A percentile compares a stretch with the other conserved stretches of the same genome.
phyloP scores from a whole-genome alignment of 2,797 vertebrate genomes.

The Orestias chungarensis region DNA sequence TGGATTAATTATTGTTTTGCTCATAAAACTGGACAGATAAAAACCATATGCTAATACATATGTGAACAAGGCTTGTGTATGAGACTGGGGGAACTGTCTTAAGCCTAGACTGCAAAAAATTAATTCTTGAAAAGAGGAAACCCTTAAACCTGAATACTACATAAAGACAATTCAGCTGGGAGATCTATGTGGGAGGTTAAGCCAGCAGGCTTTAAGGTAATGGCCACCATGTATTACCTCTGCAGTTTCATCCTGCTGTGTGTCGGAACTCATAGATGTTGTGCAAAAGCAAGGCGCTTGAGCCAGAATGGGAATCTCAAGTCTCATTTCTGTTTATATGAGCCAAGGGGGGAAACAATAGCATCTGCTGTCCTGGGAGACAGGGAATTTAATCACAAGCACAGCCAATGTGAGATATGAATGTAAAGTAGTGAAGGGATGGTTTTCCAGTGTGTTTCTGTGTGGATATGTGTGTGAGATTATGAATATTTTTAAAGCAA shows the following conservation, averaged over 20 bases:
- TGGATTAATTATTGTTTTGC: conserved; percentile 32
- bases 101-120: conserved; percentile 29
- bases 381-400: conserved; percentile 74
- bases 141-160: conserved; percentile 44
- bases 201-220: conserved; percentile 62
- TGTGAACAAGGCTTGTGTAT: conserved; percentile 39
- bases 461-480: background rate
- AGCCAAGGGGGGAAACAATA: conserved; percentile 73
- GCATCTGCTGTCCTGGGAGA: conserved; percentile 72
- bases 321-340: conserved; percentile 68
- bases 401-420: conserved; percentile 71
- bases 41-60: conserved; percentile 48
- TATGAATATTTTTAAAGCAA: conserved; percentile 49
- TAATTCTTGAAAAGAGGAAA: conserved; percentile 30
- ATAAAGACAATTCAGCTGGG: conserved; percentile 39
- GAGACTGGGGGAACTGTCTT: conserved; percentile 8
- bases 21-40: conserved; percentile 47
- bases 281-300: conserved; percentile 55
- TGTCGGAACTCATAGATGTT: conserved; percentile 65
- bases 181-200: conserved; percentile 71
- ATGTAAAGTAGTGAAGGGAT: conserved; percentile 67
- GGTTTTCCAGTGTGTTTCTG: conserved; percentile 22
- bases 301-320: conserved; percentile 69
- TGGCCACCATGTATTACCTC: conserved; percentile 70
- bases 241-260: conserved; percentile 64